Evolutionary conservation across 2,888 invertebrate genomes (phyloP).

Genomic region (Eristalis intricaria): DNA sequence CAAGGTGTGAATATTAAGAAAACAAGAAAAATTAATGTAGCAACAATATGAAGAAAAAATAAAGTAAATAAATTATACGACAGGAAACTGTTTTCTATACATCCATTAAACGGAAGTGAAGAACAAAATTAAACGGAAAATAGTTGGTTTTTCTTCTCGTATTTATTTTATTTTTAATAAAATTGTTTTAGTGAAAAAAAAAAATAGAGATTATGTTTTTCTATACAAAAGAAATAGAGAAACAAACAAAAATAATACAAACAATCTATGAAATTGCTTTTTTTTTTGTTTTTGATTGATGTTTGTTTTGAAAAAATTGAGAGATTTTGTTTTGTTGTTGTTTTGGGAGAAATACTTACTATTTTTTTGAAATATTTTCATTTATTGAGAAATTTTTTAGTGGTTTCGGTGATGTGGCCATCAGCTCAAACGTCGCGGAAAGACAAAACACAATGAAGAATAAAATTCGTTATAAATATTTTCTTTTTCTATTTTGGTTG

Average conservation of each 20-base stretch:
- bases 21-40: conserved; percentile 56
- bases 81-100: conserved; percentile 57
- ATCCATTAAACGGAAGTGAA: conserved; percentile 50
- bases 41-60: conserved; percentile 30
- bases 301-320: conserved; percentile 56
- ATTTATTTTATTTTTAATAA: conserved; percentile 12
- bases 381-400: conserved; percentile 79
- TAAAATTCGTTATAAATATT: conserved; percentile 74
- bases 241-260: conserved; percentile 67
- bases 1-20: conserved; percentile 18
- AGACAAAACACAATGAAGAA: conserved; percentile 82
- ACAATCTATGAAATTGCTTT: conserved; percentile 62
- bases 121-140: conserved; percentile 56
- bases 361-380: conserved; percentile 77
- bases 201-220: conserved; percentile 49
- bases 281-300: conserved; percentile 49
- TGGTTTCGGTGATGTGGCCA: conserved; percentile 80
- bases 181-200: conserved; percentile 61
- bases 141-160: conserved; percentile 42
- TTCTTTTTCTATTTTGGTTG: conserved; percentile 70
- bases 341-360: conserved; percentile 79
- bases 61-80: conserved; percentile 48
- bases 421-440: conserved; percentile 82
- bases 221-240: conserved; percentile 65
- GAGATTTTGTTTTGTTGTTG: conserved; percentile 45